Evolutionary conservation across 1,140 invertebrate species (phyloP).

Genomic region (Agrypnia vestita): DNA sequence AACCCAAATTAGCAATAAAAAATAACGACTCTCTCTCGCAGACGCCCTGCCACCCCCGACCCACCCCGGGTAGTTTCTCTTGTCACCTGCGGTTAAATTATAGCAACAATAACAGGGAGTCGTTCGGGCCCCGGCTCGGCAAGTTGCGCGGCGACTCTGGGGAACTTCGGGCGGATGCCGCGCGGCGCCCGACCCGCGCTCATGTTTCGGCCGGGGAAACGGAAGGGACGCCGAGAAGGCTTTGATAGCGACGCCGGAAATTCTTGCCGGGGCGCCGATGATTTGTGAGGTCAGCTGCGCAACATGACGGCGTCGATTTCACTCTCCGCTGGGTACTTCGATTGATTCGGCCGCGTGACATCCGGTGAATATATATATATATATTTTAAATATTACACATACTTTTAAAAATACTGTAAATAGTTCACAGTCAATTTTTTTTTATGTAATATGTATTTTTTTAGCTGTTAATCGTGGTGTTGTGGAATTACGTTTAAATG

Average conservation of each 20-base stretch:
- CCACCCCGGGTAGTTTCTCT: conserved; percentile 20
- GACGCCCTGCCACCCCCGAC: neutral
- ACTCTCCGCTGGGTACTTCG: neutral
- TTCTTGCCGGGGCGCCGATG: conserved; percentile 41
- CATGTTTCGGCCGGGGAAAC: neutral
- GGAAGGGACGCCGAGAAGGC: conserved; percentile 26
- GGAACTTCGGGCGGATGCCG: conserved; percentile 51
- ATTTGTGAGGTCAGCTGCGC: conserved; percentile 45
- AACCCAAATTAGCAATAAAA: conserved; percentile 22
- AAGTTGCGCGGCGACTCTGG: conserved; percentile 53
- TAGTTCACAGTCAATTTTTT: no score
- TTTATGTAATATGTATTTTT: no score
- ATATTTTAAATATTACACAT: no score
- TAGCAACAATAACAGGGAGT: conserved; percentile 57
- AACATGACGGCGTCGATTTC: conserved; percentile 35
- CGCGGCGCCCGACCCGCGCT: conserved; percentile 17
- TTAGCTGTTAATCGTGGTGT: no score
- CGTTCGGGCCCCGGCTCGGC: conserved; percentile 46
- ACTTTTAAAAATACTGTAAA: no score
- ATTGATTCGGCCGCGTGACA: neutral
- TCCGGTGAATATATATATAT: no score
- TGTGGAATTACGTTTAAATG: no score
- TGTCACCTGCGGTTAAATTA: conserved; percentile 60
- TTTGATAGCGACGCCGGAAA: conserved; percentile 49
- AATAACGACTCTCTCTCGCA: neutral